Evolutionary conservation across 1,140 invertebrate species (phyloP).

Genomic region (Temnothorax curvispinosus): DNA sequence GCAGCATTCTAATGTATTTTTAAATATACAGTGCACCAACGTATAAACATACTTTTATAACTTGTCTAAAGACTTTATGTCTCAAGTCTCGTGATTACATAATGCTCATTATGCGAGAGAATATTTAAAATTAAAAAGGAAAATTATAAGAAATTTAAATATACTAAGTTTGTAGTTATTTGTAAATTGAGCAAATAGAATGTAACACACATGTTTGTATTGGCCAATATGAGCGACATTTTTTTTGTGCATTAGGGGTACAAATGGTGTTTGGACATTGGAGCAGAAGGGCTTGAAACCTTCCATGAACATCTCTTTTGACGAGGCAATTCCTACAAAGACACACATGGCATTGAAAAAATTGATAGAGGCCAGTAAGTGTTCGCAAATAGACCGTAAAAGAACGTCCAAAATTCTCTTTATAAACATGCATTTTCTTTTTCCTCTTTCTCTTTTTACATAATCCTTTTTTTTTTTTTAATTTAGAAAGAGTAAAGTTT

Average conservation of each 20-base stretch:
- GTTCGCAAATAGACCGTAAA: conserved; percentile 28
- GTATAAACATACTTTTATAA: not conserved
- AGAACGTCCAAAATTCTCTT: not conserved
- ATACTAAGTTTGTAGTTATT: not conserved
- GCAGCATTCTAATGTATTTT: not conserved
- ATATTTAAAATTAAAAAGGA: not conserved
- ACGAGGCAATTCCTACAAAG: conserved; percentile 95
- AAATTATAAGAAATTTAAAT: not conserved
- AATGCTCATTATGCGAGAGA: too few species aligned
- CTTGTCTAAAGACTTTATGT: not conserved
- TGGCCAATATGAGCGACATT: not conserved
- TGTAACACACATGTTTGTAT: not conserved
- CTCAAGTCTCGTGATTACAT: not conserved
- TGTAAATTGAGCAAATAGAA: not conserved
- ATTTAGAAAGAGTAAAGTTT: conserved; percentile 92
- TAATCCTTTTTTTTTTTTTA: conserved; percentile 7
- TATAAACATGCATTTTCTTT: not conserved
- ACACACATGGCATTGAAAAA: conserved; percentile 97
- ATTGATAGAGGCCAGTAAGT: conserved; percentile 89
- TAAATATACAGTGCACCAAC: not conserved
- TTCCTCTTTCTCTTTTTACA: not conserved
- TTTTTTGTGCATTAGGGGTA: conserved; percentile 88
- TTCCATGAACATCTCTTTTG: conserved; percentile 94
- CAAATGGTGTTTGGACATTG: conserved; percentile 99
- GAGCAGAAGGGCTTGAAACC: conserved; percentile 97